Evolutionary conservation across 2,888 invertebrate species (phyloP), one percentile per base, ranked within the genome.

Genomic region (Noctua janthina): DNA sequence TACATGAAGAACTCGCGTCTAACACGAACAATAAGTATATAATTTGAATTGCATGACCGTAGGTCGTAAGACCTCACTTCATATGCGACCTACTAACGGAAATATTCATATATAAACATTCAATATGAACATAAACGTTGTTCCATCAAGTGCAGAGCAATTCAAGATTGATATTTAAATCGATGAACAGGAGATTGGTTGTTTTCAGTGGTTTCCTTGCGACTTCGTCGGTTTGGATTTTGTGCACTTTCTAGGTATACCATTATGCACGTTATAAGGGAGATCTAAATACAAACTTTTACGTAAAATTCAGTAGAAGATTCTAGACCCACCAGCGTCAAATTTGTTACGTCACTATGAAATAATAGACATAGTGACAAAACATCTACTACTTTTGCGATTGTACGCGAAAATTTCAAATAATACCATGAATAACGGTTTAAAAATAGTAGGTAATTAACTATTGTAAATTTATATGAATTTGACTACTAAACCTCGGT

Each of bases 31-130:
- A 85, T 88, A n/a, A 68, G 68, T 68, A 77, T 85, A 74, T 79
- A 90, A 92, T 93, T 93, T 92, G 91, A 93, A 91, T 93, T 92
- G 93, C 93, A 93, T 93, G 93, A 91, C 83, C 77, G 64, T 88
- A 90, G 89, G 88, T 90, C 90, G 89, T 92, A 86, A 90, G 84
- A 83, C 76, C 81, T 70, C 78, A 82, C 83, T 87, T 88, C 87
- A 87, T 90, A 90, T 90, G 84, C 86, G 90, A 90, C 91, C 89
- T 85, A 90, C 87, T 87, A 83, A 89, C 85, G 82, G 74, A 82
- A 85, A 79, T 85, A 83, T 90, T 82, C 84, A 84, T 85, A 84
- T 85, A 81, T 87, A 82, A 81, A 62, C 83, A 90, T 87, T 86
- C 87, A 82, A 90, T 88, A 87, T 82, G 81, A 88, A 84, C 83